Evolutionary conservation across 92 coral and sea anemone genomes (phyloP), one percentile per base, ranked within the genome.

Genomic region (Heliopora coerulea): DNA sequence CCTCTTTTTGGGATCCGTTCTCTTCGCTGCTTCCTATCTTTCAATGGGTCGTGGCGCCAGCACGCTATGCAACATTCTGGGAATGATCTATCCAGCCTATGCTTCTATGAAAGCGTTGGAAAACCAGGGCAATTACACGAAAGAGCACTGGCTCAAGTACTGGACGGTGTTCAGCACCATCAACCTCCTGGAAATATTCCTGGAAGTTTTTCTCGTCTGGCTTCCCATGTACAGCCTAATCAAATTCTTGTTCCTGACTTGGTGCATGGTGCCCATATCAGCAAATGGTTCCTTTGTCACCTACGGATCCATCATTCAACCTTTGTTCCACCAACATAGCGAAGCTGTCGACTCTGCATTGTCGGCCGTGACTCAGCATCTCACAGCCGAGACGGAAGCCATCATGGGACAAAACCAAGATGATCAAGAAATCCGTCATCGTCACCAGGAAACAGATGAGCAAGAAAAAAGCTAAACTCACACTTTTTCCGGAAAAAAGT

Each of bases 211-310:
- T 35, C 52, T 95, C 62, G 86, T 85, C 3, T 95, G 99, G 96
- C 52, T 95, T 34, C 99, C 99, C 26, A 83, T 87, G 68, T 95
- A 89, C 72, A 76, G 79, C 80, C 59, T 95, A 61, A 83, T 95
- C 41, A 95, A 95, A 81, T 89, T 95, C 59, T 52, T 88, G 27
- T 57, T 95, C 18, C 85, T 95, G 18, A 77, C 81, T 21, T 95
- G 99, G 99, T 95, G 96, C 74, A 95, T 95, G 99, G 83, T 86
- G 39, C 99, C 99, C 11, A 85, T 88, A 14, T 73, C 86, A 18
- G 78, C 83, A 37, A 95, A 84, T 35, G 99, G 99, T 20, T 87
- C 96, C 0, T 70, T 66, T 5, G 81, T 86, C 34, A 84, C 90
- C 70, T 95, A 90, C 72, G 73, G 69, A 62, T 42, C 80, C 39